Evolutionary conservation across 2,113 vertebrate genomes (phyloP).

Genomic region (Nannospalax galili): DNA sequence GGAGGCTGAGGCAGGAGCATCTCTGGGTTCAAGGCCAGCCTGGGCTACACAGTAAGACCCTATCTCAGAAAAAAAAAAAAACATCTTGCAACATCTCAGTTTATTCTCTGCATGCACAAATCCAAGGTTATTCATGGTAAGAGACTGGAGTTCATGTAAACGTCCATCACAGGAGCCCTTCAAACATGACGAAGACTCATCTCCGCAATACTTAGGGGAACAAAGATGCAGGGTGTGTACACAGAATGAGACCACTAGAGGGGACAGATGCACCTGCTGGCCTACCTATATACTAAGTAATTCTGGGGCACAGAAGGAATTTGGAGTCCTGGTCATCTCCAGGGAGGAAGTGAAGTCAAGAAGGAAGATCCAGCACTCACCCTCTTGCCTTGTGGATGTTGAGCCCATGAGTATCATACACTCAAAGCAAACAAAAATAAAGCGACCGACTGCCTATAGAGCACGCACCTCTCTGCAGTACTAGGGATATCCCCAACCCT

Average conservation of each 20-base stretch:
- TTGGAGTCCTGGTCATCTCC: not conserved
- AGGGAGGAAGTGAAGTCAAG: not conserved
- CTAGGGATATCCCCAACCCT: not conserved
- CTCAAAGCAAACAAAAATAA: too few relatives aligned
- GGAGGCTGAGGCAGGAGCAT: not conserved
- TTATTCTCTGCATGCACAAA: accelerated
- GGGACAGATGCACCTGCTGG: not conserved
- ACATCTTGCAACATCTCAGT: not conserved
- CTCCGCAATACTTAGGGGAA: not conserved
- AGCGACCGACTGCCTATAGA: too few relatives aligned
- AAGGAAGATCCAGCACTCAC: not conserved
- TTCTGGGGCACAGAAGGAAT: not conserved
- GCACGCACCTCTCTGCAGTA: too few relatives aligned
- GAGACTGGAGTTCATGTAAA: not conserved
- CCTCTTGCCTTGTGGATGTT: too few relatives aligned
- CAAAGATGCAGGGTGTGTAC: not conserved
- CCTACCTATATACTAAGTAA: not conserved
- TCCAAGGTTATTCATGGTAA: not conserved
- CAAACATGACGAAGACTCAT: not conserved
- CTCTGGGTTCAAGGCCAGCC: not conserved
- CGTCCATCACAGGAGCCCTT: not conserved
- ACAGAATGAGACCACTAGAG: not conserved
- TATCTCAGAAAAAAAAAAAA: not conserved
- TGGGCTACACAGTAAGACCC: not conserved
- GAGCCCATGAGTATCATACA: too few relatives aligned